Evolutionary conservation across 2,888 invertebrate species (phyloP), one percentile per base, ranked within the genome.

Genomic region (Leptodirus hochenwartii): DNA sequence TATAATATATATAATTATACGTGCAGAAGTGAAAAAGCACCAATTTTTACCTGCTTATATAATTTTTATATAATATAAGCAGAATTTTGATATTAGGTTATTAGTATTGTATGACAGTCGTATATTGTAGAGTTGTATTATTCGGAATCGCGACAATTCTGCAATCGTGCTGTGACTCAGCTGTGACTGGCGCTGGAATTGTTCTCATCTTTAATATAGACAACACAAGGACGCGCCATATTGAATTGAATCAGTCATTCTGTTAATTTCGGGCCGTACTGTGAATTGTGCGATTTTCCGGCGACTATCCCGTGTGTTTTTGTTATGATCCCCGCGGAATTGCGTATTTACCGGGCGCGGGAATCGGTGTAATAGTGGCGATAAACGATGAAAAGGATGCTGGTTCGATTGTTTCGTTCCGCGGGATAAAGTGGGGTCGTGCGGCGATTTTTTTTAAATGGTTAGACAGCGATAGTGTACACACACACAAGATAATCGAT

Each of bases 141-240:
- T n/a, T n/a, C n/a, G n/a, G n/a, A n/a, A n/a, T n/a, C n/a, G n/a
- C n/a, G n/a, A n/a, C n/a, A n/a, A n/a, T n/a, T n/a, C n/a, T n/a
- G n/a, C n/a, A n/a, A n/a, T n/a, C n/a, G n/a, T n/a, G n/a, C n/a
- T n/a, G n/a, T n/a, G n/a, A n/a, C n/a, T n/a, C n/a, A n/a, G n/a
- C n/a, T n/a, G n/a, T n/a, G n/a, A n/a, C n/a, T n/a, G n/a, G n/a
- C n/a, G n/a, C n/a, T n/a, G n/a, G n/a, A n/a, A n/a, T n/a, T n/a
- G n/a, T n/a, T n/a, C n/a, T n/a, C n/a, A n/a, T n/a, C n/a, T n/a
- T n/a, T n/a, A 30, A 33, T 38, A 49, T 49, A 47, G 47, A 49
- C 46, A 53, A 53, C 51, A 58, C 57, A 59, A 61, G 61, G 59
- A 56, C 60, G 53, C 58, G 61, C 64, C 64, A 64, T 65, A 60